These are phyloP conservation scores for Thamnophis sirtalis DNA, from an alignment of 2,113 vertebrate genomes.

Conservation along the genomic window DNA sequence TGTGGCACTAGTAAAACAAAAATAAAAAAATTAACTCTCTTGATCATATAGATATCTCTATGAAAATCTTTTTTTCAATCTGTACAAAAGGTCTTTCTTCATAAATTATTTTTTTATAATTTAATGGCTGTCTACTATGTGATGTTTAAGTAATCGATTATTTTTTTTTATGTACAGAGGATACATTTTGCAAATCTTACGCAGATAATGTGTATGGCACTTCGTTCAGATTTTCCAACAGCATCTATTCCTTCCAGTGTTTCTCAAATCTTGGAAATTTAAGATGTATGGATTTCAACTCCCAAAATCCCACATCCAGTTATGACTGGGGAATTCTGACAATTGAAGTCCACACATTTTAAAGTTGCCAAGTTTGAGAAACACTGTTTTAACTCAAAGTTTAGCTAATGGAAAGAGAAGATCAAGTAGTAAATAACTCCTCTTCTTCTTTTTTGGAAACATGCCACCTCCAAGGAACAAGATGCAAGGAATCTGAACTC, in stretches of 20 bases:
- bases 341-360: neutral
- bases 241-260: constrained; percentile 76
- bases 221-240: constrained; percentile 92
- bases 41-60: constrained; percentile 96
- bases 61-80: constrained; percentile 95
- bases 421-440: constrained; percentile 75
- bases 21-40: constrained; percentile 93
- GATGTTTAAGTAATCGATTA: constrained; percentile 87
- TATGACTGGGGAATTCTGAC: neutral
- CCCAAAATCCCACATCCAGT: neutral
- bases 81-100: constrained; percentile 99
- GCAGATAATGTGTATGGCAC: constrained; percentile 92
- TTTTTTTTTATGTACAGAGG: constrained; percentile 84
- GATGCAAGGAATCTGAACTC: constrained; percentile 78
- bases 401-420: constrained; percentile 76
- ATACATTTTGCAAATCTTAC: constrained; percentile 87
- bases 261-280: neutral
- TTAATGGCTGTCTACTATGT: constrained; percentile 98
- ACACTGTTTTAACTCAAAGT: constrained; percentile 56
- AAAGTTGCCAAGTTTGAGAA: neutral
- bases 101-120: constrained; percentile 99
- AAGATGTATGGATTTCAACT: neutral
- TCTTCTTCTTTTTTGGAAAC: constrained; percentile 54
- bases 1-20: constrained; percentile 94
- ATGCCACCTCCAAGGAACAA: constrained; percentile 67